Conservation (phyloP, 2,888 invertebrate genomes). For the Deilephila elpenor region DNA sequence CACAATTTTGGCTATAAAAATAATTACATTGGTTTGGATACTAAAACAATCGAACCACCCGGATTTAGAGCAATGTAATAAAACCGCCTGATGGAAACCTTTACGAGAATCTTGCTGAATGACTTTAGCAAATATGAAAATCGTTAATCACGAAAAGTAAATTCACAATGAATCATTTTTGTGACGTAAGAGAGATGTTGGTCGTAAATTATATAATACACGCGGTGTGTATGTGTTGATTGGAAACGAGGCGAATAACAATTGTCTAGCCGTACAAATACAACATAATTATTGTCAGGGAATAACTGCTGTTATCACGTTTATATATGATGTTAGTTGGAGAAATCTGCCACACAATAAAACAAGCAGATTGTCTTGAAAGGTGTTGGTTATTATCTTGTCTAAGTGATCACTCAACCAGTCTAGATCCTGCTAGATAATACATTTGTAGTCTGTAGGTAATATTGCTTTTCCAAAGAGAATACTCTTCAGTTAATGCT, state of each 20-base stretch:
- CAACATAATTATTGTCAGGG: background rate
- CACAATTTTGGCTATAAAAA: constrained; percentile 4
- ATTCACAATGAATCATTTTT: background rate
- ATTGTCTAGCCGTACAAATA: background rate
- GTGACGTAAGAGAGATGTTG: background rate
- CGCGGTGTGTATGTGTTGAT: background rate
- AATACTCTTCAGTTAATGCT: constrained; percentile 8
- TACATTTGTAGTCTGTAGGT: background rate
- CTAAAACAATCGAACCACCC: background rate
- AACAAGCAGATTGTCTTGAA: background rate
- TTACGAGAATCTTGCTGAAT: background rate
- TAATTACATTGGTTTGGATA: constrained; percentile 6
- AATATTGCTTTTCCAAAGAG: background rate
- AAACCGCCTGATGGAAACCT: background rate
- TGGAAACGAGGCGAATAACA: background rate
- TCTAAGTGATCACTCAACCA: background rate
- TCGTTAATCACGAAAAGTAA: background rate
- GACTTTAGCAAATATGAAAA: background rate
- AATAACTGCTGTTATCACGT: background rate
- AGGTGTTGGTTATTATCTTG: background rate
- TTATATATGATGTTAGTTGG: background rate
- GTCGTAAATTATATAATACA: background rate
- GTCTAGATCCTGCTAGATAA: too few relatives aligned
- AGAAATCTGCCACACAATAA: background rate
- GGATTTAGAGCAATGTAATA: constrained; percentile 1